Conservation (phyloP, 2,797 vertebrate species). For the Characodon lateralis region DNA sequence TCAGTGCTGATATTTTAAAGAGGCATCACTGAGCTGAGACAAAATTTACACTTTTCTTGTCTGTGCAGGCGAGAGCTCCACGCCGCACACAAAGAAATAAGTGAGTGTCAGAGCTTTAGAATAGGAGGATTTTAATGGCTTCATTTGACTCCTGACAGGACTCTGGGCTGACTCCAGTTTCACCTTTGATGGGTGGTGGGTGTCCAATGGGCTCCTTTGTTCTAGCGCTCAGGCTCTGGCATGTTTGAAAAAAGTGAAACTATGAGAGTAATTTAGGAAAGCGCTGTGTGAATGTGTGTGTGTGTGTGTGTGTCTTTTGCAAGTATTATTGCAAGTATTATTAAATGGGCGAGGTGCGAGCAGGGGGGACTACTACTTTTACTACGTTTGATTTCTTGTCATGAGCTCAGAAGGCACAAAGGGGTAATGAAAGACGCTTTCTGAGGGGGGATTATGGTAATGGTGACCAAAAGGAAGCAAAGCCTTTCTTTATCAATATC, state of each 20-base stretch:
- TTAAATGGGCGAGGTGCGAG: conserved; percentile 35
- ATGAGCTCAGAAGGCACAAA: conserved; percentile 67
- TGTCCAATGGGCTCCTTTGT: conserved; percentile 64
- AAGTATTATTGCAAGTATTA: conserved; percentile 30
- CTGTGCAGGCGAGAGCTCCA: conserved; percentile 13
- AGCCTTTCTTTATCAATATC: conserved; percentile 21
- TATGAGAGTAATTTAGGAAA: conserved; percentile 69
- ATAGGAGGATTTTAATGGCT: conserved; percentile 67
- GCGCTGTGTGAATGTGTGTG: conserved; percentile 2
- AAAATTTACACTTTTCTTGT: conserved; percentile 13
- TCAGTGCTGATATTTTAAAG: conserved; percentile 19
- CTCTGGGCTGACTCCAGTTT: conserved; percentile 66
- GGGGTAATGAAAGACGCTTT: conserved; percentile 54
- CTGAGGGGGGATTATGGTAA: conserved; percentile 69
- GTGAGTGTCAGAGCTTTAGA: conserved; percentile 40
- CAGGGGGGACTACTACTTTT: conserved; percentile 50
- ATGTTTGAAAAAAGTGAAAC: conserved; percentile 67
- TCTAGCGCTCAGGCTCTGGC: conserved; percentile 51
- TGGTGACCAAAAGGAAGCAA: conserved; percentile 51
- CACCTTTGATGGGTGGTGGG: conserved; percentile 63
- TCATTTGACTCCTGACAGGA: conserved; percentile 75
- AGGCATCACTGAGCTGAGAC: conserved; percentile 9
- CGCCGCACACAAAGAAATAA: conserved; percentile 40
- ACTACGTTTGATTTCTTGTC: conserved; percentile 73
- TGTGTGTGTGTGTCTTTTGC: conserved; percentile 19